Evolutionary conservation across 2,888 invertebrate genomes (phyloP).

Genomic region (Marasmarcha lunaedactyla): DNA sequence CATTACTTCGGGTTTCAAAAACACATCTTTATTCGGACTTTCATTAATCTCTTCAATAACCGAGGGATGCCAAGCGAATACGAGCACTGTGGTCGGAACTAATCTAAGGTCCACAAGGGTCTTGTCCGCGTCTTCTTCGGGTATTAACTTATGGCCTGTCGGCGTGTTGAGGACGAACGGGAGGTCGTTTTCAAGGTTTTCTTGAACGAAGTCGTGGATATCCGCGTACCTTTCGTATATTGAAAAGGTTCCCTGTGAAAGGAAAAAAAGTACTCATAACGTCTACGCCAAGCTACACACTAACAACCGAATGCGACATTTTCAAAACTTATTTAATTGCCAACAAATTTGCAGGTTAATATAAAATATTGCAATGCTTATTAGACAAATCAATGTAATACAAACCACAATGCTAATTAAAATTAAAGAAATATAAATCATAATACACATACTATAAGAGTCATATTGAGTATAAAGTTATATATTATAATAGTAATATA

Average conservation of each 20-base stretch:
- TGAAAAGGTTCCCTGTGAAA: conserved; percentile 86
- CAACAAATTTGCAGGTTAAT: no score
- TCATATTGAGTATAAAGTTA: no score
- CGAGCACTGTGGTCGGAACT: conserved; percentile 85
- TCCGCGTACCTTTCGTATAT: conserved; percentile 82
- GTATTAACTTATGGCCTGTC: conserved; percentile 73
- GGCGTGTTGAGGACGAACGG: conserved; percentile 79
- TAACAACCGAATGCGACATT: background rate
- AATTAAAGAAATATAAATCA: no score
- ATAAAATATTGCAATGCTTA: no score
- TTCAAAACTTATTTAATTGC: no score
- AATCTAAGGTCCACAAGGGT: conserved; percentile 83
- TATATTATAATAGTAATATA: no score
- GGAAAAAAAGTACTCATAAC: conserved; percentile 1
- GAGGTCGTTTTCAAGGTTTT: conserved; percentile 76
- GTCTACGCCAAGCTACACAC: no score
- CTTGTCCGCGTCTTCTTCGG: conserved; percentile 76
- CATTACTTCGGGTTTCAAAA: conserved; percentile 83
- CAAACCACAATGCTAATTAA: no score
- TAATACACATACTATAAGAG: no score
- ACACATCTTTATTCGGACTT: conserved; percentile 69
- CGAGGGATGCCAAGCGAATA: conserved; percentile 76
- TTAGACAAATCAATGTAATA: no score
- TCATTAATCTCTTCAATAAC: conserved; percentile 59
- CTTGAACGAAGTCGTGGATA: conserved; percentile 83